Percentiles rank a stretch among this genome's conserved stretches.
Conservation (phyloP, 2,888 invertebrate genomes). For the Hyppa rectilinea region DNA sequence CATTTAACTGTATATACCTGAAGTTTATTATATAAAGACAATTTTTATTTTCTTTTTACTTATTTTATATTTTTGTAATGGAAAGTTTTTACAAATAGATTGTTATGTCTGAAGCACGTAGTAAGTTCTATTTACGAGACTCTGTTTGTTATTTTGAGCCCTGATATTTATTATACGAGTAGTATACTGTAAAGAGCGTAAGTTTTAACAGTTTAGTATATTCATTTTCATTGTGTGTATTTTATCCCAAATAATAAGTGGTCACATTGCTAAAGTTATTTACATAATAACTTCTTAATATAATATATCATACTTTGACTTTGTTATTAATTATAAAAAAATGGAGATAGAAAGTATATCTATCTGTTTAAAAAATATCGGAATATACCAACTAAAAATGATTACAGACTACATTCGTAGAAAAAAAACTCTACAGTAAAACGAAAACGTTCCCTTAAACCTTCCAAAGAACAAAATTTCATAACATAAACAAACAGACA, state of each 20-base stretch:
- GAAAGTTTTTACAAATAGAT: background rate
- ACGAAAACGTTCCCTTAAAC: background rate
- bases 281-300: background rate
- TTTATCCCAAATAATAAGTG: background rate
- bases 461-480: background rate
- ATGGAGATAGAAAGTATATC: too few relatives aligned
- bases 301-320: background rate
- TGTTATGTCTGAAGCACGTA: background rate
- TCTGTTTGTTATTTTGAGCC: background rate
- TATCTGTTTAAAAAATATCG: too few relatives aligned
- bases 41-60: background rate
- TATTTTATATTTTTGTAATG: background rate
- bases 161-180: background rate
- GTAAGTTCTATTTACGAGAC: background rate
- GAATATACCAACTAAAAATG: too few relatives aligned
- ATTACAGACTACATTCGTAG: background rate
- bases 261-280: too few relatives aligned
- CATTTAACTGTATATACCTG: too few relatives aligned
- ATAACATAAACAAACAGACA: slow-evolving; percentile 35
- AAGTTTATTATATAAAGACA: too few relatives aligned
- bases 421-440: background rate
- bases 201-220: background rate
- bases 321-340: background rate
- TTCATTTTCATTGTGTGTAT: background rate
- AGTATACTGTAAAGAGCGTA: slow-evolving; percentile 6